Evolutionary conservation across 2,888 invertebrate genomes (phyloP), one percentile per base, ranked within the genome.

Genomic region (Nomada hirtipes): DNA sequence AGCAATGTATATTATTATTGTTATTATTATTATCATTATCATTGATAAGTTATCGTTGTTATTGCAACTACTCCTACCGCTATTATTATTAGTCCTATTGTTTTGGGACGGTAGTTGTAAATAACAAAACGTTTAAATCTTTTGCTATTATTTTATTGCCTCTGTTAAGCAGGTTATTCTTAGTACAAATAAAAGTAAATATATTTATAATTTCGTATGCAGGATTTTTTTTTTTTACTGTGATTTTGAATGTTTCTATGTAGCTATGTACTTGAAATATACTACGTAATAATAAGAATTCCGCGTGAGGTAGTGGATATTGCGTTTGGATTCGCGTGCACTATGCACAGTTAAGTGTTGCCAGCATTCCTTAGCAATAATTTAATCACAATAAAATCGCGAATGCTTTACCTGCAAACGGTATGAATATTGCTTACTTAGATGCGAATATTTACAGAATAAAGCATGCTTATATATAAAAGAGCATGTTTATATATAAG

Each of bases 131-230:
- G 55, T 70, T n/a, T 81, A 83, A 76, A 74, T 75, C 76, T 85
- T 82, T 57, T 85, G 79, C 74, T 83, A 86, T 83, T 85, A 85
- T 71, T 82, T 78, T 79, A 81, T 72, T 53, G 59, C 36, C 82
- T 73, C 73, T 88, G 71, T 76, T 80, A 79, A 79, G 50, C 64
- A 47, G 47, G 53, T 81, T 81, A 79, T 42, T 71, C 42, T 76
- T 84, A 69, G 84, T 87, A 88, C 82, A 84, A 87, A 87, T 87
- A 86, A 79, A 88, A 79, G 79, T 61, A 79, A 70, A 65, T 82
- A 47, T 83, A 65, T 88, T 83, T 85, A 79, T 77, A 76, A 73
- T 79, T 81, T 70, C 10, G 1, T 80, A 59, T 79, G 29, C 61
- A 64, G 13, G 23, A 50, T 67, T 13, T 64, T 68, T 61, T 61